phyloP scores from a whole-genome alignment of 2,888 invertebrate species.

The Drosophila cracens region DNA sequence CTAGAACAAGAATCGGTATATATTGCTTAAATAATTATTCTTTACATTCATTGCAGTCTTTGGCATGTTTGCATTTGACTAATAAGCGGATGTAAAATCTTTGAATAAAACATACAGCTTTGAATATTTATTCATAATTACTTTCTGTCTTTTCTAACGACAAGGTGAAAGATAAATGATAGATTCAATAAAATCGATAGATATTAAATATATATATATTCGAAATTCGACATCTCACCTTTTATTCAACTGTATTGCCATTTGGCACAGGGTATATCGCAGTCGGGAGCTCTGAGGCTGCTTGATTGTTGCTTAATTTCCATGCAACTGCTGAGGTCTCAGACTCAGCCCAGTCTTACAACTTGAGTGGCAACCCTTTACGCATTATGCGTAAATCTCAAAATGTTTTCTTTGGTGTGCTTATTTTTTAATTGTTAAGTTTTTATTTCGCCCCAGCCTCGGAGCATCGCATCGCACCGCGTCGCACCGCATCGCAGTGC shows the following conservation, averaged over 20 bases:
- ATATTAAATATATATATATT: neutral
- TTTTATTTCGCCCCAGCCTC: conserved; percentile 61
- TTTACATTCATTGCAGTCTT: too few relatives aligned
- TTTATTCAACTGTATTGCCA: neutral
- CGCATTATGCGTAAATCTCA: conserved; percentile 74
- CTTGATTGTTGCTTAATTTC: conserved; percentile 42
- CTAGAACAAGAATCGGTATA: neutral
- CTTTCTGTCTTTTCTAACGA: neutral
- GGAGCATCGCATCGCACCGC: neutral
- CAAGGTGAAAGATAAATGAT: neutral
- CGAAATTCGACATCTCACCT: neutral
- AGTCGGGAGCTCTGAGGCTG: neutral
- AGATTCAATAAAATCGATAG: neutral
- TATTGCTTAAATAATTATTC: neutral
- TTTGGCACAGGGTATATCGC: conserved; percentile 4
- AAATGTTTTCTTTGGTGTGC: conserved; percentile 77
- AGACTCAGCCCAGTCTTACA: conserved; percentile 29
- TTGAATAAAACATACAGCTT: neutral
- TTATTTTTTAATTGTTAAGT: conserved; percentile 81
- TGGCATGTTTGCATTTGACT: too few relatives aligned
- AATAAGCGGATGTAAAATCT: neutral
- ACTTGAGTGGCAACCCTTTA: conserved; percentile 68
- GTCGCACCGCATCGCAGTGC: conserved; percentile 2
- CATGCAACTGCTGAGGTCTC: conserved; percentile 74
- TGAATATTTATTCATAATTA: neutral